A percentile compares a stretch with the other conserved stretches of the same genome.
Evolutionary conservation across 2,113 vertebrate species (phyloP).

Genomic region (Callopanchax toddi): DNA sequence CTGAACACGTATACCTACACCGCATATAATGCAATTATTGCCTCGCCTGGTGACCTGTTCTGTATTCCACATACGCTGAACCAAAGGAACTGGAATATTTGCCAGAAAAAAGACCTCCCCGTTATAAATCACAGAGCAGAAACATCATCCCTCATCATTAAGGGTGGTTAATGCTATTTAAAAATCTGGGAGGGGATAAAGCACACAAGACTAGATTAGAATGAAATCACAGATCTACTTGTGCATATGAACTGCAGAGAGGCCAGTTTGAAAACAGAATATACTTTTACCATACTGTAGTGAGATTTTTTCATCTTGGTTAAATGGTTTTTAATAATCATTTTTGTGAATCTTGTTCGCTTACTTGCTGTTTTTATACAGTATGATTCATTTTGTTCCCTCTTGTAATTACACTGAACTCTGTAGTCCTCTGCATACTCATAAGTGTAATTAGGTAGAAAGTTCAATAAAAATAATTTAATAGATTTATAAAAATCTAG

Average conservation of each 20-base stretch:
- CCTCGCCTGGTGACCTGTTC: neutral
- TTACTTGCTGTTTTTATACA: neutral
- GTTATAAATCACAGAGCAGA: slow-evolving; percentile 4
- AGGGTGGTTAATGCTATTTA: neutral
- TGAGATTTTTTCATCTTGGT: neutral
- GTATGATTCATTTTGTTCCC: neutral
- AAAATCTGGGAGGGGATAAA: neutral
- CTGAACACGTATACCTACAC: neutral
- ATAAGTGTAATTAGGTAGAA: no score
- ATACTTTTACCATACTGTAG: neutral
- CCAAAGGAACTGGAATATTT: neutral
- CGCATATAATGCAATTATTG: neutral
- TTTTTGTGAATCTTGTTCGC: neutral
- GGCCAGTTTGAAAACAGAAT: neutral
- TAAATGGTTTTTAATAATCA: neutral
- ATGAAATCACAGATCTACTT: neutral
- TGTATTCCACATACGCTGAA: slow-evolving; percentile 6
- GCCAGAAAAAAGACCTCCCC: neutral
- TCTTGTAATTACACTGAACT: neutral
- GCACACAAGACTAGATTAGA: neutral
- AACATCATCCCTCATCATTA: neutral
- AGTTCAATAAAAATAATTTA: no score
- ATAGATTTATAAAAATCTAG: no score
- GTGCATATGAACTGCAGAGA: neutral
- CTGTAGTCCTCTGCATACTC: no score